These are phyloP conservation scores for Huso huso DNA, from an alignment of 2,797 vertebrate genomes.

Conservation along the genomic window DNA sequence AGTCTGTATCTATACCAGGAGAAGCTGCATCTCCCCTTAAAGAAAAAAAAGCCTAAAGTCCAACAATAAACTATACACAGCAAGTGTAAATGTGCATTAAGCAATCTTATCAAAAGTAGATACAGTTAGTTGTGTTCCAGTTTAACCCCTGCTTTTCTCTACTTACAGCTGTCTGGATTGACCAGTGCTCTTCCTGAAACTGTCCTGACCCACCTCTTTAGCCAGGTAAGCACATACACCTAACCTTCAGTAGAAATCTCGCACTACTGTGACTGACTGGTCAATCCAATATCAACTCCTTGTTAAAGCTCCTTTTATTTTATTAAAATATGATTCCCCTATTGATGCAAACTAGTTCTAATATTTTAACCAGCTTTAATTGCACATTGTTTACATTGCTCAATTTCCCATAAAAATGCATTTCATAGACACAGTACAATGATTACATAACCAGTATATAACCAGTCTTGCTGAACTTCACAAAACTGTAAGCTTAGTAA, in stretches of 20 bases:
- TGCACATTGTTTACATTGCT: rapidly evolving
- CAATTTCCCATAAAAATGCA: background rate
- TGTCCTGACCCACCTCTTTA: conserved; percentile 88
- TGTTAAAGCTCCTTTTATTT: background rate
- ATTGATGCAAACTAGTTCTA: too few species aligned
- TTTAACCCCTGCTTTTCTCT: background rate
- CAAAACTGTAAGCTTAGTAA: too few species aligned
- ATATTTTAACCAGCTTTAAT: background rate
- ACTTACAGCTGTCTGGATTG: conserved; percentile 76
- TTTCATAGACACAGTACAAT: too few species aligned
- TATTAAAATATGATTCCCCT: too few species aligned
- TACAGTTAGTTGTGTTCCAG: too few species aligned
- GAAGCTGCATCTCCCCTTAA: too few species aligned
- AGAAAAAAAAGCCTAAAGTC: background rate
- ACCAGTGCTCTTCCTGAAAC: conserved; percentile 82
- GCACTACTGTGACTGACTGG: rapidly evolving
- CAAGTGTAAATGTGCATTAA: background rate
- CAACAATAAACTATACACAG: too few species aligned
- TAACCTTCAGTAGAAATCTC: background rate
- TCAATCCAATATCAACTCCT: background rate
- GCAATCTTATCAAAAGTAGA: background rate
- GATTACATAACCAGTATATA: too few species aligned
- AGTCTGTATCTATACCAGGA: too few species aligned
- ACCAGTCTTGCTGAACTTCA: too few species aligned
- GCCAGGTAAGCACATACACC: conserved; percentile 68